Evolutionary conservation across 35 echinoderm and acorn worm genomes (phyloP), one percentile per base, ranked within the genome.

Genomic region (Strongylocentrotus purpuratus): DNA sequence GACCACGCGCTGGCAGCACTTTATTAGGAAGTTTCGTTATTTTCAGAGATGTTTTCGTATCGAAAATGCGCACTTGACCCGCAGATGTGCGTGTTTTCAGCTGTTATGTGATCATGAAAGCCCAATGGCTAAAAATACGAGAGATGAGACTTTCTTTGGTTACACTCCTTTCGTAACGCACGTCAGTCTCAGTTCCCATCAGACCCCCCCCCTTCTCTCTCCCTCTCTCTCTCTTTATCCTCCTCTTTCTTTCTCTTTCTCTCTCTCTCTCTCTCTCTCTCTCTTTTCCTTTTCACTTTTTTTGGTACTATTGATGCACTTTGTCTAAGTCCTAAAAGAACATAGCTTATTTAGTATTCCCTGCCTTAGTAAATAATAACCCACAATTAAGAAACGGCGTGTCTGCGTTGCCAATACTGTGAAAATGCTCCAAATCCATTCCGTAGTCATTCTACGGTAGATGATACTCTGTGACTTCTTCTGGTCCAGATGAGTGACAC

Each of bases 21-120:
- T 78, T 78, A 78, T 78, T 78, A 78, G 65, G 65, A 78, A 78
- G 65, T 78, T 78, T 78, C 65, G 65, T 78, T 78, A 78, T 78
- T 78, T 78, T 78, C 65, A 78, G 65, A n/a, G 65, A 78, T 78
- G 65, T 78, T 78, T 78, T 78, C 22, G 65, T 78, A 78, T 78
- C 65, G 65, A n/a, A 78, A 78, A 78, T 78, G 65, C 20, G 65
- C 28, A 78, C 65, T 78, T 78, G 65, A 78, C 65, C 65, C 65
- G 65, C 65, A 78, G 65, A 78, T 78, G 65, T 78, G 65, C 65
- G 65, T 78, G 65, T 78, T 78, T 25, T 78, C 65, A 78, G 65
- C 65, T 78, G 65, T 78, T 78, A 78, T n/a, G 65, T 78, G 65
- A 78, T 78, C 65, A 78, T 78, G 65, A 78, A 25, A 78, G 65